Percentiles rank a stretch among this genome's conserved stretches.
phyloP scores from a whole-genome alignment of 2,113 vertebrate species.

The human region DNA sequence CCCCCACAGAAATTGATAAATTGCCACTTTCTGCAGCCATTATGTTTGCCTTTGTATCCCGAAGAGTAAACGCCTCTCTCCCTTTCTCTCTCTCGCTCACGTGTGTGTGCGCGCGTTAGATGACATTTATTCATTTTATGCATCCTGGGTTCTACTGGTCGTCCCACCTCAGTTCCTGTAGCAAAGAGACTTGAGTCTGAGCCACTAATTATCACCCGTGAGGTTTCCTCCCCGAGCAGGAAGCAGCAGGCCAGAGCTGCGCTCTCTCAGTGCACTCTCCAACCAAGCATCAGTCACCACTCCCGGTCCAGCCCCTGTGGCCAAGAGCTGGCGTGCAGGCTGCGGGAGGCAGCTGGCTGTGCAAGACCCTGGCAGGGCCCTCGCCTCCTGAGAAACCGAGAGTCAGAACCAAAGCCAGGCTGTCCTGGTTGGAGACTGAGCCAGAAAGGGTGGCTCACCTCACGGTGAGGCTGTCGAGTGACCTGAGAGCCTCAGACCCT shows the following conservation, averaged over 20 bases:
- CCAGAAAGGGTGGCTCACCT: not conserved
- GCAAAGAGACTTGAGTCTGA: constrained; percentile 49
- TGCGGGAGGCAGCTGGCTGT: not conserved
- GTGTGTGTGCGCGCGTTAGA: not conserved
- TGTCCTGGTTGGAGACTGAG: not conserved
- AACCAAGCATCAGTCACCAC: constrained; percentile 46
- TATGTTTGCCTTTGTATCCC: constrained; percentile 41
- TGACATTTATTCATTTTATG: constrained; percentile 54
- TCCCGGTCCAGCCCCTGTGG: not conserved
- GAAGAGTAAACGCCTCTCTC: not conserved
- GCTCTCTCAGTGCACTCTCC: not conserved
- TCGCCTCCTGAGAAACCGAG: not conserved
- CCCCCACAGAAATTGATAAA: constrained; percentile 12
- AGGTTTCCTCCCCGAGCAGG: constrained; percentile 67
- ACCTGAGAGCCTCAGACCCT: not conserved
- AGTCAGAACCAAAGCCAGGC: not conserved
- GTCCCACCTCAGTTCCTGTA: constrained; percentile 58
- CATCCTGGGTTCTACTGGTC: constrained; percentile 39
- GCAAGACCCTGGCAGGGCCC: not conserved
- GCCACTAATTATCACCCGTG: constrained; percentile 53
- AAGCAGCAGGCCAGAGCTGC: constrained; percentile 35
- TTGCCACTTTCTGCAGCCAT: constrained; percentile 46
- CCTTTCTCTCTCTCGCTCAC: not conserved
- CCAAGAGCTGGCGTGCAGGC: not conserved
- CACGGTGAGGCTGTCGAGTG: not conserved